Evolutionary conservation across 30 jellyfish, hydroid and myxozoan genomes (phyloP).

Genomic region (Turritopsis dohrnii): DNA sequence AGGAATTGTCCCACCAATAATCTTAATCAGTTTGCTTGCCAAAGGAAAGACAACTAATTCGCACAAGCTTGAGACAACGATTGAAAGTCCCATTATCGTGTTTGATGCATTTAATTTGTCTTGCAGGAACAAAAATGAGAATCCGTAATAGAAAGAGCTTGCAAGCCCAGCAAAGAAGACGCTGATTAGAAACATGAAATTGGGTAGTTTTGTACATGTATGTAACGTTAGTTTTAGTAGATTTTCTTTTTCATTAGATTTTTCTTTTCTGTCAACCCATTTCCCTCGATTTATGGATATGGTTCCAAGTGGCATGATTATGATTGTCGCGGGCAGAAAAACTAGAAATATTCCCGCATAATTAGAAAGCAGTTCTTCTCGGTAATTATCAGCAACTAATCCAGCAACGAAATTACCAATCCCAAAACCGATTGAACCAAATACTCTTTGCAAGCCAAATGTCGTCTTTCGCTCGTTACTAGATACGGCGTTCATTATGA

Average conservation of each 20-base stretch:
- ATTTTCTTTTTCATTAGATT: neutral
- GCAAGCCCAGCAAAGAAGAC: slow-evolving; percentile 51
- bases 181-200: slow-evolving; percentile 48
- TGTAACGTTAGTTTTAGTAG: neutral
- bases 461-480: neutral
- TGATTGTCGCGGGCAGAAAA: neutral
- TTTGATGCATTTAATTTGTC: slow-evolving; percentile 30
- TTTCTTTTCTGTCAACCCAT: neutral
- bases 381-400: neutral
- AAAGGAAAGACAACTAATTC: slow-evolving; percentile 64
- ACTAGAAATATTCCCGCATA: neutral
- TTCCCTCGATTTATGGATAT: neutral
- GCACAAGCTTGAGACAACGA: slow-evolving; percentile 59
- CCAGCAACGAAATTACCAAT: neutral
- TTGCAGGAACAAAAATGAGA: slow-evolving; percentile 45
- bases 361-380: neutral
- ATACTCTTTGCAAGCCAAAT: slow-evolving; percentile 17
- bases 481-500: neutral
- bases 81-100: slow-evolving; percentile 56
- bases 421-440: slow-evolving; percentile 9
- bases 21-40: slow-evolving; percentile 27
- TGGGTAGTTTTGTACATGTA: slow-evolving; percentile 39
- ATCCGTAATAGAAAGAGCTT: slow-evolving; percentile 47
- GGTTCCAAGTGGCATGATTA: neutral
- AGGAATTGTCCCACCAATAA: slow-evolving; percentile 37